Percentiles rank a stretch among this genome's conserved stretches.
These are phyloP conservation scores for Trinorchestia longiramus DNA, from an alignment of 1,140 invertebrate species.

Conservation along the genomic window DNA sequence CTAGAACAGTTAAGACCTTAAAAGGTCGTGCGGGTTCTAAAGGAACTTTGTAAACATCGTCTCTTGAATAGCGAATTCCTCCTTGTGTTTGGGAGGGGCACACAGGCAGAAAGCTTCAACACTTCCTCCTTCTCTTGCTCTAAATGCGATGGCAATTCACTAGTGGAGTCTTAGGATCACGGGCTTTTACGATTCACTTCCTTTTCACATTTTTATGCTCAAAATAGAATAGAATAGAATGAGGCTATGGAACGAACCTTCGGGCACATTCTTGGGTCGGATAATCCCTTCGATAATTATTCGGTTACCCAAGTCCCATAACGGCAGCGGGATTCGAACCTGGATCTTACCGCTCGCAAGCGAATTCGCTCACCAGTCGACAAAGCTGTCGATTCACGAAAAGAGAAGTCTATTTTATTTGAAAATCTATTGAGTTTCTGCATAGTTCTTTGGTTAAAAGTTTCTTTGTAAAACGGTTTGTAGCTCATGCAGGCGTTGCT, in stretches of 20 bases:
- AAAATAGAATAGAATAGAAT: too few relatives aligned
- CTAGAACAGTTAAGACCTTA: not conserved
- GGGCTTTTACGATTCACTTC: not conserved
- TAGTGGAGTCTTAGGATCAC: not conserved
- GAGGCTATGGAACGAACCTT: too few relatives aligned
- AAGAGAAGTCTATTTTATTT: not conserved
- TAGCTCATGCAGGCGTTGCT: not conserved
- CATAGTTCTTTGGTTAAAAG: not conserved
- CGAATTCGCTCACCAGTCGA: too few relatives aligned
- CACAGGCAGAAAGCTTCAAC: not conserved
- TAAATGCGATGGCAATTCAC: not conserved
- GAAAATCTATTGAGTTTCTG: not conserved
- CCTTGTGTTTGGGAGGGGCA: constrained; percentile 5
- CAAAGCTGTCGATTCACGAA: too few relatives aligned
- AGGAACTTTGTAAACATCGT: not conserved
- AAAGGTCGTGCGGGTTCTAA: not conserved
- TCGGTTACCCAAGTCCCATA: too few relatives aligned
- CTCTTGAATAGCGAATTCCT: constrained; percentile 29
- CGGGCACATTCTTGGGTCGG: too few relatives aligned
- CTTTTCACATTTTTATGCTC: not conserved
- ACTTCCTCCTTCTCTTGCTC: constrained; percentile 36
- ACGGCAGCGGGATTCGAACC: too few relatives aligned
- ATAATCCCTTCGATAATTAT: too few relatives aligned
- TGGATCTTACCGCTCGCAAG: too few relatives aligned
- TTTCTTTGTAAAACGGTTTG: not conserved